Percentiles rank a stretch among this genome's conserved stretches.
Evolutionary conservation across 23 tunicate genomes (phyloP).

Genomic region (Aplidium turbinatum): DNA sequence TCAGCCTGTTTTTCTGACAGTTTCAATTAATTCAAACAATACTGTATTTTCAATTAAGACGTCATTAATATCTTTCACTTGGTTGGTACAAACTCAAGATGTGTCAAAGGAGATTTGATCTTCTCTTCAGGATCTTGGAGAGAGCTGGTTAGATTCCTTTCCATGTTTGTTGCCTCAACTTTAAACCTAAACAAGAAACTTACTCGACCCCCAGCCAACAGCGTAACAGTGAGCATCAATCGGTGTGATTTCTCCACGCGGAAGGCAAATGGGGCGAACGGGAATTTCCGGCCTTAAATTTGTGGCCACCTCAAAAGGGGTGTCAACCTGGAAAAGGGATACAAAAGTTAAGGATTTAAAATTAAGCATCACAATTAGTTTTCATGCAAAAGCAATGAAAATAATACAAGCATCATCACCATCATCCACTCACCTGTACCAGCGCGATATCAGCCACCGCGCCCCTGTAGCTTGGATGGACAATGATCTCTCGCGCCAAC

Average conservation of each 20-base stretch:
- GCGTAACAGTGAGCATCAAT: conserved; percentile 35
- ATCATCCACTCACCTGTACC: background rate
- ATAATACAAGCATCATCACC: background rate
- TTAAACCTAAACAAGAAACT: no score
- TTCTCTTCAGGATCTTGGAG: no score
- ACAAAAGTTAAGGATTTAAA: no score
- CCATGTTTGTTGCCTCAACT: no score
- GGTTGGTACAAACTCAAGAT: no score
- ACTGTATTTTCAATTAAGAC: no score
- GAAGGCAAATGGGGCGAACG: conserved; percentile 28
- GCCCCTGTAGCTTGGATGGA: background rate
- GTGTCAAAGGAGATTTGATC: no score
- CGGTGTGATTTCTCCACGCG: conserved; percentile 26
- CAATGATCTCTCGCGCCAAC: background rate
- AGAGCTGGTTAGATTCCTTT: no score
- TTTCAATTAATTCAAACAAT: no score
- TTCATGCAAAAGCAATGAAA: background rate
- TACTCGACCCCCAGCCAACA: conserved; percentile 35
- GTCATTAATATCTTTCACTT: no score
- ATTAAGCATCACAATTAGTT: background rate
- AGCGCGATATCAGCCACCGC: background rate
- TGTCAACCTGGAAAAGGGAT: background rate
- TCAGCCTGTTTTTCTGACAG: no score
- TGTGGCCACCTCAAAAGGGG: background rate
- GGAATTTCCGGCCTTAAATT: background rate